These are phyloP conservation scores for Scophthalmus maximus DNA, from an alignment of 2,113 vertebrate genomes.

Conservation along the genomic window DNA sequence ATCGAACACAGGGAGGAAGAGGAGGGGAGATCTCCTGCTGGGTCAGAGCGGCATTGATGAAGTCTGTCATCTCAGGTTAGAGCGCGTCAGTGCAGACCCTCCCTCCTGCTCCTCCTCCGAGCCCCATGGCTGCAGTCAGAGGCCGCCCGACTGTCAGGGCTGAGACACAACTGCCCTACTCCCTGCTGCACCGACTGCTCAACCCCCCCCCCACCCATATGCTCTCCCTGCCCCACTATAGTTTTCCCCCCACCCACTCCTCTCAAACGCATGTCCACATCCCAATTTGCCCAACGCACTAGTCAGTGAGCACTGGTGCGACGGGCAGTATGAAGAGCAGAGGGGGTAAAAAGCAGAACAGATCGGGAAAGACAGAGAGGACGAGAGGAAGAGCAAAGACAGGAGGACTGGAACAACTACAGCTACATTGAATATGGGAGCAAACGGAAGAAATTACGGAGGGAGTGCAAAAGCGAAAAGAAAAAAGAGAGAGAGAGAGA, in stretches of 20 bases:
- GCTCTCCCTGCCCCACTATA: constrained; percentile 19
- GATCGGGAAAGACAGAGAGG: background rate
- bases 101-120: constrained; percentile 43
- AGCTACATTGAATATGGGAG: constrained; percentile 29
- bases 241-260: constrained; percentile 29
- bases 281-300: constrained; percentile 60
- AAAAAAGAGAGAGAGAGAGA: constrained; percentile 51
- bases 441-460: constrained; percentile 20
- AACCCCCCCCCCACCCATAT: constrained; percentile 17
- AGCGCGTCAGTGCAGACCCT: constrained; percentile 49
- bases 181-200: constrained; percentile 52
- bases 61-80: constrained; percentile 71
- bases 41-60: constrained; percentile 63
- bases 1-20: constrained; percentile 58
- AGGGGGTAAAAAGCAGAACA: constrained; percentile 1
- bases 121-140: constrained; percentile 16
- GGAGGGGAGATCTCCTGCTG: constrained; percentile 64
- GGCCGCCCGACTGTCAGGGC: constrained; percentile 53
- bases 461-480: constrained; percentile 44
- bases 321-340: constrained; percentile 16
- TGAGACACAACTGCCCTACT: constrained; percentile 59
- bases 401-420: constrained; percentile 17
- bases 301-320: constrained; percentile 47
- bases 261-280: constrained; percentile 48
- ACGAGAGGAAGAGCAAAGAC: constrained; percentile 7